A percentile compares a stretch with the other conserved stretches of the same genome.
phyloP scores from a whole-genome alignment of 2,113 vertebrate species.

The human (Homo sapiens) region GRCh38 chr14:92339001-92339500 shows the following conservation, averaged over 20 bases:
- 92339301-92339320: not conserved
- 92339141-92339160: not conserved
- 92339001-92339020: rapidly evolving
- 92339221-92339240: rapidly evolving
- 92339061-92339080: not conserved
- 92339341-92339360: not conserved
- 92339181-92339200: not conserved
- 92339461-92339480: not conserved
- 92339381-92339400: rapidly evolving
- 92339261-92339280: not conserved
- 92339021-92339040: not conserved
- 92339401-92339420: not conserved
- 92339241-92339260: not conserved
- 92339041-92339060: not conserved
- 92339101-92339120: not conserved
- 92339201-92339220: not conserved
- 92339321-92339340: no score
- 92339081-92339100: not conserved
- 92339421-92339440: no score
- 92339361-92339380: rapidly evolving
- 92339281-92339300: not conserved
- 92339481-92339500: not conserved
- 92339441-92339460: not conserved
- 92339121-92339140: not conserved
- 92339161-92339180: not conserved